These are phyloP conservation scores for Oscheius sp. DNA, from an alignment of 1,140 invertebrate genomes.

Conservation along the genomic window DNA sequence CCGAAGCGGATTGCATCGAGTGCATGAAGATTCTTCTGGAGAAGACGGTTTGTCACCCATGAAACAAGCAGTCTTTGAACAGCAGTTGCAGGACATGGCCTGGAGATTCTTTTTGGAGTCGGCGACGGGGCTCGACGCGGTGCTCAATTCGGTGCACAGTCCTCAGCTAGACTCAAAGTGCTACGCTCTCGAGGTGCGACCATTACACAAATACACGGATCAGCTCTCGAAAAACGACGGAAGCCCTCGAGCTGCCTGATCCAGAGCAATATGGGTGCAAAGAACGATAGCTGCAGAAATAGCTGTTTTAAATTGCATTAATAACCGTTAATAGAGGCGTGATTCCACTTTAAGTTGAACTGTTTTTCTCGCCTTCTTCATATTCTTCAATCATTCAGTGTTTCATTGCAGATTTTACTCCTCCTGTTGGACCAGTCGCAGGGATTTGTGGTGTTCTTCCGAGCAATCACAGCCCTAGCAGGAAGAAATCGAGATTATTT, in stretches of 20 bases:
- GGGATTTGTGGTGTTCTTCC: constrained; percentile 41
- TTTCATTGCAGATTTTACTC: constrained; percentile 38
- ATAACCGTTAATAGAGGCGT: too few relatives aligned
- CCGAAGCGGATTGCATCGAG: constrained; percentile 48
- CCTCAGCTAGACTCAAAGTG: constrained; percentile 50
- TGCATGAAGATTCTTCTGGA: constrained; percentile 45
- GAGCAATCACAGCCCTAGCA: constrained; percentile 41
- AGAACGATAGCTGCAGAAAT: too few relatives aligned
- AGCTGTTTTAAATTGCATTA: too few relatives aligned
- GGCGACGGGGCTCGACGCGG: constrained; percentile 42
- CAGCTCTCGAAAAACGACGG: constrained; percentile 1
- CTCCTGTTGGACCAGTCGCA: constrained; percentile 43
- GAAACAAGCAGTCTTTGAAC: not conserved
- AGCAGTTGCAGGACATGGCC: constrained; percentile 21
- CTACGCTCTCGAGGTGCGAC: constrained; percentile 45
- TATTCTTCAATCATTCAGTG: not conserved
- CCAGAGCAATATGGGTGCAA: not conserved
- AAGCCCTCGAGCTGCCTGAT: not conserved
- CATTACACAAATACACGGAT: constrained; percentile 14
- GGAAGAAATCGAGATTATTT: constrained; percentile 44
- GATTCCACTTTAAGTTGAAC: not conserved
- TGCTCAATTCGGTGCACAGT: constrained; percentile 47
- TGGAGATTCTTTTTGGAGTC: constrained; percentile 40
- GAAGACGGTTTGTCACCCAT: constrained; percentile 34
- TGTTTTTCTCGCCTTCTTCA: too few relatives aligned